These are phyloP conservation scores for Muscicapa striata DNA, from an alignment of 2,797 vertebrate genomes.

Conservation along the genomic window DNA sequence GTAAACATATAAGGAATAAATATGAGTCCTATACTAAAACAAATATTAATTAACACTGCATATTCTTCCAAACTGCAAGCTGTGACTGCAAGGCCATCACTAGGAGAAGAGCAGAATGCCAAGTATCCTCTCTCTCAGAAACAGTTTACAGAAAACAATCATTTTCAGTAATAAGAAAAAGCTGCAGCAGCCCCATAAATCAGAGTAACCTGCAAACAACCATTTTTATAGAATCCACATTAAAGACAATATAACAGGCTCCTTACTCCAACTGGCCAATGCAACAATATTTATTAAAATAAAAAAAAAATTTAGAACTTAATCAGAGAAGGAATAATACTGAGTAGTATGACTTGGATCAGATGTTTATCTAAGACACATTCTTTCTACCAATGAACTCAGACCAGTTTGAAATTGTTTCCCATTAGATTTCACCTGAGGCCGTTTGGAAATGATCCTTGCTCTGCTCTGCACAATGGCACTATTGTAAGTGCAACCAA, in stretches of 20 bases:
- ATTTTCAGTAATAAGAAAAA: constrained; percentile 75
- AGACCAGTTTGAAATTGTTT: constrained; percentile 76
- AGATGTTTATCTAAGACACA: constrained; percentile 79
- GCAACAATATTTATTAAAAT: constrained; percentile 71
- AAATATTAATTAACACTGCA: constrained; percentile 26
- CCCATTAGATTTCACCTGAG: constrained; percentile 80
- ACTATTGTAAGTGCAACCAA: constrained; percentile 74
- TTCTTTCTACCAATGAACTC: constrained; percentile 74
- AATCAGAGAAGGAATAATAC: constrained; percentile 73
- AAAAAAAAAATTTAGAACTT: constrained; percentile 55
- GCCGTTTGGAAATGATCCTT: constrained; percentile 76
- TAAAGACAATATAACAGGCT: constrained; percentile 73
- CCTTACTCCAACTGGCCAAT: constrained; percentile 68
- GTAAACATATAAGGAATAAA: constrained; percentile 49
- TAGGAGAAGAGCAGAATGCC: not conserved
- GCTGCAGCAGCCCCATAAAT: constrained; percentile 71
- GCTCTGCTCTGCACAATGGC: constrained; percentile 73
- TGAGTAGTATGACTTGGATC: constrained; percentile 74
- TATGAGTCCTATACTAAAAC: constrained; percentile 13
- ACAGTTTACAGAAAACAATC: constrained; percentile 53
- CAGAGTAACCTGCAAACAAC: constrained; percentile 72
- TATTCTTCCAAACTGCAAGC: constrained; percentile 24
- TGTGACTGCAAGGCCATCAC: constrained; percentile 40
- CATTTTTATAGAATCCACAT: constrained; percentile 76
- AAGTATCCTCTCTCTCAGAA: constrained; percentile 24